Base-by-base conservation (phyloP, 2,113 vertebrate species). In the Micronisus gabar region DNA sequence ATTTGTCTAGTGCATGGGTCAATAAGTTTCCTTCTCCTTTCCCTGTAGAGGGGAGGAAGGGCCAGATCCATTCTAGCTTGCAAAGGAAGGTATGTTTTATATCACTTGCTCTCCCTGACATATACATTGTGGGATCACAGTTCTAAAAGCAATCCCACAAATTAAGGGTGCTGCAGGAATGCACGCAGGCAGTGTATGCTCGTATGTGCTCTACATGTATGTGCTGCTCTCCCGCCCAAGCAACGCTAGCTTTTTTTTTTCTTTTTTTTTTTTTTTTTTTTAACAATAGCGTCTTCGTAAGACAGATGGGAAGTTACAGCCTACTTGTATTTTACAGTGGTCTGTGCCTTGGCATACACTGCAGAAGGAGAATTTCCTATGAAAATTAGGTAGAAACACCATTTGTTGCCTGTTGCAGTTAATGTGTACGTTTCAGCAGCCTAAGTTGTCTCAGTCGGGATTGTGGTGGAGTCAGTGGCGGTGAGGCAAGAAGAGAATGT, bases 101-200 rank as follows among this genome's bases (percentile, higher is more conserved):
- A 11, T 66, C 67, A 8, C 5, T n/a, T 10, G 26, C 53, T 58
- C 15, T 34, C 66, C 61, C 50, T 25, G 62, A 38, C n/a, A 1
- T 2, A 2, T 16, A 1, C 4, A 0, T 2, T 2, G n/a, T 38
- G 56, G 73, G 63, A 22, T 68, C 83, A 5, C 40, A 13, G n/a
- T 13, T 40, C 3, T 9, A 38, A 4, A 48, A 38, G 67, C 43
- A n/a, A 56, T 22, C 55, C 43, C 82, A 15, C 19, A 2, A 7
- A 6, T 0, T 15, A 9, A 18, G 65, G 48, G 21, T 52, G 48
- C 72, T 40, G 59, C 47, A 16, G 50, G 74, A 36, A 16, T 0
- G 34, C 36, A 3, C 4, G 25, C 26, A 4, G 63, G 63, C 48
- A 19, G 74, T 11, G 6, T 3, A 6, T 11, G 34, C 65, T 20